phyloP scores from a whole-genome alignment of 2,888 invertebrate species.

The Limulus polyphemus region DNA sequence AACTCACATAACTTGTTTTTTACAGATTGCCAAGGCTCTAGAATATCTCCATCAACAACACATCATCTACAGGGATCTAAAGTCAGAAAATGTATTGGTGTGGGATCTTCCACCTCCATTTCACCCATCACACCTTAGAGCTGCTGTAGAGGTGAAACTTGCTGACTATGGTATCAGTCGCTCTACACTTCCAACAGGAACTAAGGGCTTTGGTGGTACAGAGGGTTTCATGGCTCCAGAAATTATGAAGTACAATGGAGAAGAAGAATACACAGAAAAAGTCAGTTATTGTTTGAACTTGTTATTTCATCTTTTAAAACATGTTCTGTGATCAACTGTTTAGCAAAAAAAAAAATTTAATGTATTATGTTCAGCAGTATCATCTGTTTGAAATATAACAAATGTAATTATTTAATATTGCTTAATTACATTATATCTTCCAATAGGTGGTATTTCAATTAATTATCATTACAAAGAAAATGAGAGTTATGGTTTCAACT shows the following conservation, averaged over 20 bases:
- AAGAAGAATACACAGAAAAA: constrained; percentile 97
- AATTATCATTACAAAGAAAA: too few relatives aligned
- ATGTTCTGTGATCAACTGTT: too few relatives aligned
- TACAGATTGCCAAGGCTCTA: constrained; percentile 70
- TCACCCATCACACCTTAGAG: constrained; percentile 43
- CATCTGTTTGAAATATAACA: too few relatives aligned
- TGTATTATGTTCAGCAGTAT: too few relatives aligned
- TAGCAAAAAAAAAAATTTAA: too few relatives aligned
- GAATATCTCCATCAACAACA: constrained; percentile 87
- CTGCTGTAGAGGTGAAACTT: constrained; percentile 67
- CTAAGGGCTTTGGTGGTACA: constrained; percentile 96
- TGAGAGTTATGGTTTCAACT: too few relatives aligned
- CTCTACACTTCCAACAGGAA: constrained; percentile 72
- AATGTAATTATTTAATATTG: too few relatives aligned
- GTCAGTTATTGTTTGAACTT: constrained; percentile 43
- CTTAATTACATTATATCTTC: too few relatives aligned
- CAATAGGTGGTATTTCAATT: too few relatives aligned
- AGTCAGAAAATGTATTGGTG: constrained; percentile 96
- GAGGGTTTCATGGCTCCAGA: constrained; percentile 99
- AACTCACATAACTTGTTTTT: constrained; percentile 12
- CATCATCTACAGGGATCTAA: constrained; percentile 83
- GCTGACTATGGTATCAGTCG: constrained; percentile 95
- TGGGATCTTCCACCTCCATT: constrained; percentile 84
- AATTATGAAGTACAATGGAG: constrained; percentile 94
- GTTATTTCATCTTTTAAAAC: too few relatives aligned